A percentile compares a stretch with the other conserved stretches of the same genome.
Evolutionary conservation across 2,888 invertebrate species (phyloP).

Genomic region (Salticus scenicus): DNA sequence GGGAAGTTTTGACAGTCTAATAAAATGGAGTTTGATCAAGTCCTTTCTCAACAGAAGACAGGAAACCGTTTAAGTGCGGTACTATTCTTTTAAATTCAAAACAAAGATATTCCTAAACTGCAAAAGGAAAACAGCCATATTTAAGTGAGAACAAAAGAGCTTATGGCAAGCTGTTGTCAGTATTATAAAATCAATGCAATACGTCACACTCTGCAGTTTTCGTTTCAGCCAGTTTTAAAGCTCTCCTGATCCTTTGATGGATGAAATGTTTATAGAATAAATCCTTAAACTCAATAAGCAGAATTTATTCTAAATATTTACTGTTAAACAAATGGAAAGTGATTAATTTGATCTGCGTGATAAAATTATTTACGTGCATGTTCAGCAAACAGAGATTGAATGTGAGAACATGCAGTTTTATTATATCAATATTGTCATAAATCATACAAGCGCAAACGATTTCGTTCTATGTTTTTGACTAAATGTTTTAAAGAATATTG

Average conservation of each 20-base stretch:
- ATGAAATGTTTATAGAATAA: not conserved
- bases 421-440: too few species aligned
- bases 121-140: not conserved
- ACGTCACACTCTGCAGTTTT: not conserved
- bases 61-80: constrained; percentile 8
- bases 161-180: not conserved
- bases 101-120: not conserved
- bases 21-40: constrained; percentile 1
- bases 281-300: not conserved
- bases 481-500: too few species aligned
- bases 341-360: too few species aligned
- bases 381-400: too few species aligned
- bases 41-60: not conserved
- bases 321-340: too few species aligned
- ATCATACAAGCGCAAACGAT: too few species aligned
- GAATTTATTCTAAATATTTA: too few species aligned
- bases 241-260: not conserved
- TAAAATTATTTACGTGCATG: too few species aligned
- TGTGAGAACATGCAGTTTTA: too few species aligned
- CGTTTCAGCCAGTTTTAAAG: not conserved
- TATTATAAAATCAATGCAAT: not conserved
- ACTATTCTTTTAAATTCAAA: not conserved
- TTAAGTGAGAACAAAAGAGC: constrained; percentile 3
- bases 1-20: not conserved
- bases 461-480: too few species aligned